phyloP scores from a whole-genome alignment of 2,797 vertebrate species.

The Enteromius trimaculatus region DNA sequence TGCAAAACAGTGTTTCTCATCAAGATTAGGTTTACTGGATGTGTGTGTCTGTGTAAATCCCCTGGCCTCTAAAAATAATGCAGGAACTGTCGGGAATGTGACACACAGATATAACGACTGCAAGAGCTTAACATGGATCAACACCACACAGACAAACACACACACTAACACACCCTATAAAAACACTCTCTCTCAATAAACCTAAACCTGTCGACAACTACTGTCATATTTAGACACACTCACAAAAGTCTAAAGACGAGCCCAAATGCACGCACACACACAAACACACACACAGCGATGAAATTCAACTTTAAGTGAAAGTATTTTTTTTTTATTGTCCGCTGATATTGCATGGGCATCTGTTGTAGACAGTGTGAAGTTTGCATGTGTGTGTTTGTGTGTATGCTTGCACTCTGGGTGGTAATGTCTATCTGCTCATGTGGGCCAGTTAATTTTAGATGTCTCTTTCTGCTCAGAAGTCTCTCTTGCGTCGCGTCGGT shows the following conservation, averaged over 20 bases:
- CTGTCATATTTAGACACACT: constrained; percentile 30
- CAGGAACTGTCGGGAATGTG: constrained; percentile 59
- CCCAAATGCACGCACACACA: neutral
- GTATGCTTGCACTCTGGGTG: constrained; percentile 22
- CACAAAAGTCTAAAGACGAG: constrained; percentile 15
- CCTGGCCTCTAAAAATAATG: constrained; percentile 66
- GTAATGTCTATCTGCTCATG: constrained; percentile 38
- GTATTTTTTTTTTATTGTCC: neutral
- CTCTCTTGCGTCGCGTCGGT: constrained; percentile 24
- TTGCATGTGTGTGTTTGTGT: constrained; percentile 10
- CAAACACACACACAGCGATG: neutral
- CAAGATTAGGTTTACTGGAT: constrained; percentile 30
- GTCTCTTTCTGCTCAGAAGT: constrained; percentile 41
- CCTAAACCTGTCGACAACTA: constrained; percentile 41
- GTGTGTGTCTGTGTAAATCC: constrained; percentile 51
- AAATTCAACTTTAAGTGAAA: neutral
- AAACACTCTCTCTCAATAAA: constrained; percentile 48
- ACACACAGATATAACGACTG: constrained; percentile 64
- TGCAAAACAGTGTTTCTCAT: constrained; percentile 30
- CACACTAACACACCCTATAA: constrained; percentile 49
- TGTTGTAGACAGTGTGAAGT: neutral
- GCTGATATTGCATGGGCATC: neutral
- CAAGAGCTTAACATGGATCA: constrained; percentile 59
- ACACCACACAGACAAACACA: constrained; percentile 50
- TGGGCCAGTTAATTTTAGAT: constrained; percentile 49